Base-by-base conservation (phyloP, 1,140 invertebrate genomes). In the Whitmania pigra region DNA sequence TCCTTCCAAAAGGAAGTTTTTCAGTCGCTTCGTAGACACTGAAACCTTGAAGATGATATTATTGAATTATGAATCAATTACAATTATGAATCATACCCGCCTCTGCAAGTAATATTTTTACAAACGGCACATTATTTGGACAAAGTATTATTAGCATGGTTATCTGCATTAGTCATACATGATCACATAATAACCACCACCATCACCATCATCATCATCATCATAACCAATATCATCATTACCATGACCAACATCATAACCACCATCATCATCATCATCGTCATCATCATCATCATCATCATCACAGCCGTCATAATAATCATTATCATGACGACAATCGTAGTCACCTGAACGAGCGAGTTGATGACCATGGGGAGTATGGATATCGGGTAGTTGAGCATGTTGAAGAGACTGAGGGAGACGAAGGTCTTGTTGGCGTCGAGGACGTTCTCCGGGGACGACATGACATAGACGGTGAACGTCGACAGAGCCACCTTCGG, bases 371-470 rank as follows among this genome's bases (percentile, higher is more conserved):
- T 82, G 78, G 90, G 90, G 82, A 91, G 86, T 88, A 91, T 89
- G 78, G 88, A 89, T 77, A 93, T 75, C 54, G 78, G 77, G 36
- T 73, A 25, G 40, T 67, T 75, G 60, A 74, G 68, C 22, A 75
- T 20, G 36, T 67, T 73, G 67, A 74, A 17, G 53, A 74, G 87
- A 80, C 92, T 91, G 76, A 99, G 86, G 75, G 94, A 93, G 74
- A 98, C 94, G 85, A 99, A 99, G 75, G 85, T 94, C 79, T 87
- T 94, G 81, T 87, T 86, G 76, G 86, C 79, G 75, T 84, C 83
- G 66, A 86, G 77, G 40, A 82, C 72, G 75, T 86, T 81, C 20
- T 72, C 71, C 36, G 81, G 76, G 72, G 79, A 77, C 22, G 78
- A 73, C 1, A 84, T 54, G 3, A 85, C 78, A 75, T 78, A 85